phyloP scores from a whole-genome alignment of 2,797 vertebrate genomes.

The Sebastiscus tertius region DNA sequence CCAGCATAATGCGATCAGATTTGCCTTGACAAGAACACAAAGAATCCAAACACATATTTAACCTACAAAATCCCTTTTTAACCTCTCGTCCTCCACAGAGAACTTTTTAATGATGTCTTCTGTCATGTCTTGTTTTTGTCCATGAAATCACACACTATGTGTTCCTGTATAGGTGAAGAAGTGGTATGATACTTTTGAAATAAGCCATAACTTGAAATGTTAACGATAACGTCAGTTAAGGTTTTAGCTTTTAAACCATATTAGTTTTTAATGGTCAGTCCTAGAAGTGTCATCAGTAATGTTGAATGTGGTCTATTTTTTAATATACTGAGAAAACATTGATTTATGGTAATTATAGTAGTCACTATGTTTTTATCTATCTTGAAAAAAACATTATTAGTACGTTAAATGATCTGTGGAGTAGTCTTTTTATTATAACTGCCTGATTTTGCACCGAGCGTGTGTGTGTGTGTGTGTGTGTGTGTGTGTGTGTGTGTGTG shows the following conservation, averaged over 20 bases:
- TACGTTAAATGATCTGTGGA: slow-evolving; percentile 24
- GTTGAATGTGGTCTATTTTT: slow-evolving; percentile 31
- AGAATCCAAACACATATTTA: background rate
- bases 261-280: slow-evolving; percentile 18
- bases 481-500: background rate
- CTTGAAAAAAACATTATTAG: background rate
- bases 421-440: slow-evolving; percentile 31
- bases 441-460: slow-evolving; percentile 47
- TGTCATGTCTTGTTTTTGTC: slow-evolving; percentile 11
- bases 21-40: slow-evolving; percentile 15
- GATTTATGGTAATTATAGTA: slow-evolving; percentile 13
- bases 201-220: slow-evolving; percentile 46
- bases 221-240: slow-evolving; percentile 1
- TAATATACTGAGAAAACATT: background rate
- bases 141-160: slow-evolving; percentile 6
- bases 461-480: background rate
- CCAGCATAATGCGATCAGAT: slow-evolving; percentile 12
- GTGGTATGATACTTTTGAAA: slow-evolving; percentile 14
- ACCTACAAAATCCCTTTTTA: slow-evolving; percentile 19
- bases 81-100: background rate
- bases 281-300: background rate
- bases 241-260: slow-evolving; percentile 44
- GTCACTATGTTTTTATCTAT: slow-evolving; percentile 19
- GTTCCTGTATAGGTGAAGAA: slow-evolving; percentile 1
- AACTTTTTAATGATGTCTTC: slow-evolving; percentile 2